Base-by-base conservation (phyloP, 2,888 invertebrate genomes). In the Diloba caeruleocephala region DNA sequence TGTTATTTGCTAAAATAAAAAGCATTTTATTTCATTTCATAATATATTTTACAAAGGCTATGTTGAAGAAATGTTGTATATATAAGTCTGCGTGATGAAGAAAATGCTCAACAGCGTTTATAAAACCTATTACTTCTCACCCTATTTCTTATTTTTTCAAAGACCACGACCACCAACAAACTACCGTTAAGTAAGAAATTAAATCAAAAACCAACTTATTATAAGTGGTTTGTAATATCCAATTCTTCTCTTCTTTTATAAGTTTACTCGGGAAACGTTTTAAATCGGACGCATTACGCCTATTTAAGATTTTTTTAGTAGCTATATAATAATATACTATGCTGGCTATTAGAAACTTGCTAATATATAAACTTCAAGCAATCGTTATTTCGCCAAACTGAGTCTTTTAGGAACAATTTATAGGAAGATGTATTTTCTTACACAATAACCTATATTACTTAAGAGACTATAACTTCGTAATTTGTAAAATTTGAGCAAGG, bases 361-460 rank as follows among this genome's bases (percentile, higher is more conserved):
- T 66, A 49, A 66, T 74, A 77, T 71, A 74, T 78, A n/a, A 66
- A 68, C 64, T 42, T 61, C 55, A 70, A 73, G 71, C 71, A 70
- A 64, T 43, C 60, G 59, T 67, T 74, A 59, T 55, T n/a, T 66
- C 61, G 59, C 61, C 56, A 65, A 74, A 56, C 53, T 56, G 45
- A 15, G 46, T n/a, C 71, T 74, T 70, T 70, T 42, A 32, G 26
- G 46, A 51, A 61, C 41, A 56, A 72, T 73, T 72, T 75, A 65
- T 71, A 10, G 29, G 31, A 39, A 51, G 52, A 56, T 50, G 29
- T 31, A 23, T 53, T 33, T 10, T 41, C n/a, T n/a, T n/a, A n/a
- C n/a, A n/a, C n/a, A n/a, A n/a, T n/a, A n/a, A n/a, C n/a, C n/a
- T n/a, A n/a, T n/a, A n/a, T n/a, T n/a, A n/a, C n/a, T n/a, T n/a